Base-by-base conservation (phyloP, 2,888 invertebrate species). In the Urechis unicinctus region DNA sequence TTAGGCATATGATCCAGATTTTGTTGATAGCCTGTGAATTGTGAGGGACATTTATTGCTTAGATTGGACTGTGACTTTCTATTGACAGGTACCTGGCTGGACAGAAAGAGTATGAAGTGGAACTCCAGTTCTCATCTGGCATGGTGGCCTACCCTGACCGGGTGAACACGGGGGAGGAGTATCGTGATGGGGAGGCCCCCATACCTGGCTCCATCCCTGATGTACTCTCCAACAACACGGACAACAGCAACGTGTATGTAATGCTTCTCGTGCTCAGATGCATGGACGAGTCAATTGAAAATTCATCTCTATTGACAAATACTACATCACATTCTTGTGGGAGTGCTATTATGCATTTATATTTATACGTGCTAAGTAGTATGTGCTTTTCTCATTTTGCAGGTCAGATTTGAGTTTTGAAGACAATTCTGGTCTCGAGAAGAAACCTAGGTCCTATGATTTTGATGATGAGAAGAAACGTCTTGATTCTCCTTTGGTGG, bases 21-120 rank as follows among this genome's bases (percentile, higher is more conserved):
- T 6, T 45, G n/a, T n/a, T n/a, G n/a, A n/a, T n/a, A n/a, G n/a
- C n/a, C n/a, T n/a, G n/a, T n/a, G n/a, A n/a, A n/a, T n/a, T n/a
- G n/a, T n/a, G n/a, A n/a, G 36, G 17, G 9, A 36, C 9, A 17
- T 36, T 36, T 9, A 36, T 17, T 36, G 17, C 36, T 13, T 9
- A 36, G 9, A 36, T 13, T 36, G 17, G 17, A 36, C 9, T 45
- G 22, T 45, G 6, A 45, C 17, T 45, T 45, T 45, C 6, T 45
- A 17, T 21, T 17, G 13, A 1, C 64, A 74, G 75, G 50, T 73
- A 73, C 60, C 61, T 72, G 45, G 70, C 70, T 31, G 74, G 74
- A 5, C 74, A 75, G 68, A 74, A 72, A 57, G 75, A 75, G 61
- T 73, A 68, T 59, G 75, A 74, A 56, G 74, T 75, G 28, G 75